Evolutionary conservation across 2,888 invertebrate species (phyloP).

Genomic region (Miltochrista miniata): DNA sequence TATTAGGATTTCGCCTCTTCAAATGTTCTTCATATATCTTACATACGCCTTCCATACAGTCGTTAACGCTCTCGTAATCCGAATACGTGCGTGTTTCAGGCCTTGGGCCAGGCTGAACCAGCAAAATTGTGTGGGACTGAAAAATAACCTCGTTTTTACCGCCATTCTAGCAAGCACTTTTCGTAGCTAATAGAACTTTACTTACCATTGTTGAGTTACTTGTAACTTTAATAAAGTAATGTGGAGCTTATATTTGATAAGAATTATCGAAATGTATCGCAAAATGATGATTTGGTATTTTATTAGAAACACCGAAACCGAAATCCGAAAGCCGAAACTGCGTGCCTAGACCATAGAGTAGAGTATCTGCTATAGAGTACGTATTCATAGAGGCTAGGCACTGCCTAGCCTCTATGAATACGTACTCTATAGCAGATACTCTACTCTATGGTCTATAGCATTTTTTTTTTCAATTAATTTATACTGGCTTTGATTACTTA

Average conservation of each 20-base stretch:
- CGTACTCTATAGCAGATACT: too few species aligned
- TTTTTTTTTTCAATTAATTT: too few species aligned
- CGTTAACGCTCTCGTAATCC: slow-evolving; percentile 98
- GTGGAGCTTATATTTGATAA: neutral
- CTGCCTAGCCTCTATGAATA: too few species aligned
- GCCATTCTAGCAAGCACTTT: slow-evolving; percentile 28
- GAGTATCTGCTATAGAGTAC: too few species aligned
- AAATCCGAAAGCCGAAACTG: too few species aligned
- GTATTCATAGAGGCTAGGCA: too few species aligned
- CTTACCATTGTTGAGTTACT: slow-evolving; percentile 26
- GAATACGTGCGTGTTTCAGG: slow-evolving; percentile 99
- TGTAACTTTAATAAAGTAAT: neutral
- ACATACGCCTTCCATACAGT: slow-evolving; percentile 99
- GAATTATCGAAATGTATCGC: neutral
- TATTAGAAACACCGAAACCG: slow-evolving; percentile 16
- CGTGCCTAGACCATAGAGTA: too few species aligned
- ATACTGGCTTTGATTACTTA: too few species aligned
- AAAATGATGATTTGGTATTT: slow-evolving; percentile 2
- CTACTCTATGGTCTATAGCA: too few species aligned
- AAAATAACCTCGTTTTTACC: slow-evolving; percentile 53
- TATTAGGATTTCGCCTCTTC: slow-evolving; percentile 96
- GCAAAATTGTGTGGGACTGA: slow-evolving; percentile 97
- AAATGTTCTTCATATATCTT: slow-evolving; percentile 99
- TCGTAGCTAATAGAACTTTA: slow-evolving; percentile 7
- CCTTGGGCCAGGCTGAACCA: slow-evolving; percentile 96